These are phyloP conservation scores for Sebastiscus albofasciatus DNA, from an alignment of 2,797 vertebrate genomes.

Conservation along the genomic window DNA sequence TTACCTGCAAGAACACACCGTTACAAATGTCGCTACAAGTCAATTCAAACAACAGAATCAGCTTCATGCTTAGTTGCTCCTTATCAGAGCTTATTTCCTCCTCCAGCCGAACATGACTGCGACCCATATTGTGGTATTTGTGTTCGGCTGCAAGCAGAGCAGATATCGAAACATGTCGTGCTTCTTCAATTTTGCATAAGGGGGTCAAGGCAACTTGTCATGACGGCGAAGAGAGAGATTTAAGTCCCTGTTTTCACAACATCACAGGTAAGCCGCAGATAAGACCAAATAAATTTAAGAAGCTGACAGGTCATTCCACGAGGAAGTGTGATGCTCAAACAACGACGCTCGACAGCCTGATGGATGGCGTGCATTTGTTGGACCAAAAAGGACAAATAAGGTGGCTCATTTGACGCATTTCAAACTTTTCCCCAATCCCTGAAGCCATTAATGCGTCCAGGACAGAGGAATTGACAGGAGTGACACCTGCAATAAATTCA, in stretches of 20 bases:
- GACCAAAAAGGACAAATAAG: conserved; percentile 78
- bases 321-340: conserved; percentile 73
- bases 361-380: conserved; percentile 73
- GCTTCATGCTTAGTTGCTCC: conserved; percentile 31
- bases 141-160: not conserved
- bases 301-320: conserved; percentile 80
- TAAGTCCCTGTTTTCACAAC: conserved; percentile 73
- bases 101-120: conserved; percentile 14
- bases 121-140: conserved; percentile 9
- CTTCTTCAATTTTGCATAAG: conserved; percentile 51
- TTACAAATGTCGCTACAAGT: conserved; percentile 9
- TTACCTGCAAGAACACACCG: conserved; percentile 25
- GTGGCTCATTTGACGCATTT: conserved; percentile 73
- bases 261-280: conserved; percentile 81
- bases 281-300: conserved; percentile 81
- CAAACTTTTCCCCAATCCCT: conserved; percentile 45
- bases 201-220: conserved; percentile 54
- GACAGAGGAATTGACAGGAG: conserved; percentile 40
- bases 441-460: conserved; percentile 33
- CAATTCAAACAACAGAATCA: conserved; percentile 15
- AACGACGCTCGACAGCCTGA: conserved; percentile 73
- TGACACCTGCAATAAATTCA: conserved; percentile 63
- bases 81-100: conserved; percentile 47
- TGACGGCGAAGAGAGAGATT: conserved; percentile 61
- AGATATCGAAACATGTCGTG: conserved; percentile 32